Base-by-base conservation (phyloP, 1,140 invertebrate genomes). In the Fopius arisanus region DNA sequence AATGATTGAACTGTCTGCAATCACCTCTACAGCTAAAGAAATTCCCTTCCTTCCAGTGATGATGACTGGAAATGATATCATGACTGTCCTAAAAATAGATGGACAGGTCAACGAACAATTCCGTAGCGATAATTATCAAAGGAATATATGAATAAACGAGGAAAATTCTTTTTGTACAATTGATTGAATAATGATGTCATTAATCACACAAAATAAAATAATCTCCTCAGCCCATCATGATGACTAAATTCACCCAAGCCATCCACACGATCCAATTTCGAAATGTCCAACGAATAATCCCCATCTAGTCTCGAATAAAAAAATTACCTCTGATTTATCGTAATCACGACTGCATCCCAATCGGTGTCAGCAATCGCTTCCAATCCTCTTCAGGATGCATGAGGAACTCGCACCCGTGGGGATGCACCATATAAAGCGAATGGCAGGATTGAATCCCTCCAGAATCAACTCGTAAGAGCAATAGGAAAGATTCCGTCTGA, bases 341-440 rank as follows among this genome's bases (percentile, higher is more conserved):
- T 59, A 26, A 59, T 5, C 54, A 59, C 54, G 54, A 59, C 54
- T 59, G 21, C 21, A 59, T 59, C 54, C 19, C 54, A 28, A 59
- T 59, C 54, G 54, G 54, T 59, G 54, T 59, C 54, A 59, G 54
- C 54, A 12, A 59, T 59, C 54, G 54, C 14, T 59, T 59, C 29
- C 48, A 33, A 62, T 70, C 48, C 54, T 59, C 54, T 67, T 77
- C 66, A 78, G 78, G 78, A 74, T 78, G 78, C 77, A 77, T 79
- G 77, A 75, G 77, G 69, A 75, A 66, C 67, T 63, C 40, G 67
- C 29, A 73, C 65, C 70, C 54, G 77, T 80, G 77, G 79, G 79
- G 79, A 78, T 80, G 77, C 73, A 76, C 79, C 78, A 80, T 80
- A 80, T 77, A 78, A 78, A 76, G 74, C 74, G 76, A 80, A 77